Evolutionary conservation across 2,113 vertebrate genomes (phyloP).

Genomic region (Nothoprocta pentlandii): DNA sequence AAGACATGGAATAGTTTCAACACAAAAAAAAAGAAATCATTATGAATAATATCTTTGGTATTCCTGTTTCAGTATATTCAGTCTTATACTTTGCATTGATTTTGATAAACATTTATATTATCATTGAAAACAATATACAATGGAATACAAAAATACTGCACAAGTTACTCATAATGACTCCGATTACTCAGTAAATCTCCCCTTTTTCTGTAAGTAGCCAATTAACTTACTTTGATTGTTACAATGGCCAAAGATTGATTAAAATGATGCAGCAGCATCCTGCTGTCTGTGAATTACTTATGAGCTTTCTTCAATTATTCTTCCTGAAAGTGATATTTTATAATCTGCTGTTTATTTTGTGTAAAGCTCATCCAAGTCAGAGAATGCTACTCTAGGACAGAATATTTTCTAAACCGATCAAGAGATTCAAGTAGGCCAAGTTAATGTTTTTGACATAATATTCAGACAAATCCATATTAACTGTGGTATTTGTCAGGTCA

Average conservation of each 20-base stretch:
- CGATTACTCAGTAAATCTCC: neutral
- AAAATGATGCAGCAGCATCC: neutral
- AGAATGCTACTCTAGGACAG: neutral
- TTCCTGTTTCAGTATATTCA: neutral
- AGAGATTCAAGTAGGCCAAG: neutral
- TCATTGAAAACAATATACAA: neutral
- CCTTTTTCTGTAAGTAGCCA: neutral
- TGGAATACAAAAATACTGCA: neutral
- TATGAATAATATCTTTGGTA: neutral
- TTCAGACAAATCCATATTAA: neutral
- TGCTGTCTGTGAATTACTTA: neutral
- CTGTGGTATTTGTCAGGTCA: neutral
- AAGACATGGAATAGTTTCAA: neutral
- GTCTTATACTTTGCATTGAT: neutral
- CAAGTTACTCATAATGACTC: neutral
- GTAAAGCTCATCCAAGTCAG: neutral
- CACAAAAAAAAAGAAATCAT: fast-evolving
- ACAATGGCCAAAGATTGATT: neutral
- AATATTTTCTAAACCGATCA: neutral
- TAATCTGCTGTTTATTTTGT: neutral
- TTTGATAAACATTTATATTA: neutral
- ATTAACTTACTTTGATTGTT: neutral
- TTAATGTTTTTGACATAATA: neutral
- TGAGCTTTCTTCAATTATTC: neutral
- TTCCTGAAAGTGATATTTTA: neutral